Percentiles rank a stretch among this genome's conserved stretches.
Conservation (phyloP, 2,797 vertebrate genomes). For the Sebastes vulpes region DNA sequence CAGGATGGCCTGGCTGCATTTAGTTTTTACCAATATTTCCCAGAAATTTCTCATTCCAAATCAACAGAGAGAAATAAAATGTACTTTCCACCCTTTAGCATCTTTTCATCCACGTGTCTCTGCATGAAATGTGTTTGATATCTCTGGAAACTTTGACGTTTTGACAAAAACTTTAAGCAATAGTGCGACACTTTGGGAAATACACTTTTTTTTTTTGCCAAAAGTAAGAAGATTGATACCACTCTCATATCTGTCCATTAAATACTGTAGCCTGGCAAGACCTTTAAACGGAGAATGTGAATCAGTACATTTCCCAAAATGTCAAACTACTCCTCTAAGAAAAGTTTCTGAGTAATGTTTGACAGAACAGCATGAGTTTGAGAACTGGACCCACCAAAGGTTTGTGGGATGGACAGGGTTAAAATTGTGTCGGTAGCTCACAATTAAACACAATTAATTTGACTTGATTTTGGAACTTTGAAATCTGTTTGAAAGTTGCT, state of each 20-base stretch:
- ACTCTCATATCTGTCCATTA: background rate
- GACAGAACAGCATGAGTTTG: background rate
- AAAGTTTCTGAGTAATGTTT: background rate
- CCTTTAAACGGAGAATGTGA: background rate
- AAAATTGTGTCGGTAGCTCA: background rate
- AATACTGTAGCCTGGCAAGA: background rate
- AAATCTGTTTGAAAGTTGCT: background rate
- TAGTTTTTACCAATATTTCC: background rate
- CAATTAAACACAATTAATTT: background rate
- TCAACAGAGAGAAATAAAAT: background rate
- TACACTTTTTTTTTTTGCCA: background rate
- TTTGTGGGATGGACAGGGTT: background rate
- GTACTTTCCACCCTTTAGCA: background rate
- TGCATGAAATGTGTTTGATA: background rate
- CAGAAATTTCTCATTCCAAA: background rate
- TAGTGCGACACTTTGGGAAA: background rate
- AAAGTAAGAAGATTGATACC: background rate
- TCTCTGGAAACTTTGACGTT: background rate
- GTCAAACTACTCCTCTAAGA: background rate
- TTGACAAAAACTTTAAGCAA: background rate
- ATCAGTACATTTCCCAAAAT: background rate
- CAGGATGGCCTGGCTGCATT: background rate
- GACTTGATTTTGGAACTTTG: background rate
- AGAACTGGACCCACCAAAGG: background rate
- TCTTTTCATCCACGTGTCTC: background rate